Evolutionary conservation across 2,888 invertebrate genomes (phyloP).

Genomic region (Tiliacea citrago): DNA sequence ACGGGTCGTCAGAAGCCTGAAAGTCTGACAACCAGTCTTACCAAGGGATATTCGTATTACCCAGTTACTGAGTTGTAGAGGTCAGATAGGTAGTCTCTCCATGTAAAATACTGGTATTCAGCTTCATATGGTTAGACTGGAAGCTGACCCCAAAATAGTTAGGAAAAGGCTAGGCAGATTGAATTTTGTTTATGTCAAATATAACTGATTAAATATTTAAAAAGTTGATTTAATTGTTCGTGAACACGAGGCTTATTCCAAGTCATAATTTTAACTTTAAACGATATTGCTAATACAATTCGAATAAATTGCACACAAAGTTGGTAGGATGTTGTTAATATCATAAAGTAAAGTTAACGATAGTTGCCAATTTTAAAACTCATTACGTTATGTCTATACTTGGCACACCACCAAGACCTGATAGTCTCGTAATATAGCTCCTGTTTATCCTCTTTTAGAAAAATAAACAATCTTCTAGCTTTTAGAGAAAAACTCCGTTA

Average conservation of each 20-base stretch:
- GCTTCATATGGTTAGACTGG: no score
- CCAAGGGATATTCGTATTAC: no score
- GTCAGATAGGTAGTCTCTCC: no score
- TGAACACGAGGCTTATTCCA: neutral
- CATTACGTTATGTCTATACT: slow-evolving; percentile 58
- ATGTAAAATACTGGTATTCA: no score
- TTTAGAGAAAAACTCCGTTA: slow-evolving; percentile 51
- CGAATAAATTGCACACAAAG: slow-evolving; percentile 30
- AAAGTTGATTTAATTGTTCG: no score
- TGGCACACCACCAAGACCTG: slow-evolving; percentile 60
- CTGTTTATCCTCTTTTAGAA: slow-evolving; percentile 58
- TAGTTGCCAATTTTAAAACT: slow-evolving; percentile 65
- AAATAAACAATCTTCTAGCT: slow-evolving; percentile 56
- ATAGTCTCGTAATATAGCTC: slow-evolving; percentile 49
- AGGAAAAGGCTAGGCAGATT: no score
- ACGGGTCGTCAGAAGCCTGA: no score
- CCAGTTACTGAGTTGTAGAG: no score
- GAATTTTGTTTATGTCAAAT: no score
- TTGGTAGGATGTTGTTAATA: slow-evolving; percentile 25
- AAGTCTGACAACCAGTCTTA: no score
- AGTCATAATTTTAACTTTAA: slow-evolving; percentile 1
- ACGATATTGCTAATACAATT: slow-evolving; percentile 10
- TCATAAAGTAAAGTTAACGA: slow-evolving; percentile 53
- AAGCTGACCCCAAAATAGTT: no score
- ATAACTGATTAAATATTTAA: no score